A percentile compares a stretch with the other conserved stretches of the same genome.
phyloP scores from a whole-genome alignment of 2,113 vertebrate genomes.

The Picathartes gymnocephalus region DNA sequence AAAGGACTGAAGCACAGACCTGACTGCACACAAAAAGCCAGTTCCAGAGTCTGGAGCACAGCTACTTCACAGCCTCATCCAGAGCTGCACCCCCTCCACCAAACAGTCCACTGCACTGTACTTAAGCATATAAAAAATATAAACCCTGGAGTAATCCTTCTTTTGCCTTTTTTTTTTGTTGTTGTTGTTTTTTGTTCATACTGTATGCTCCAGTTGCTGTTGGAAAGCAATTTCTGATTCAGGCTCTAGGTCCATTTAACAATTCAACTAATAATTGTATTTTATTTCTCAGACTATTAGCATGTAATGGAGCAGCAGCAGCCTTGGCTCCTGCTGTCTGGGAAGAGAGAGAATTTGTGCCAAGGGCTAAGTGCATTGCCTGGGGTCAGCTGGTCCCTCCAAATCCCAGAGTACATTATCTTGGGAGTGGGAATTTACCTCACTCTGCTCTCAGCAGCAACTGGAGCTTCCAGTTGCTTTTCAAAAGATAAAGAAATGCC shows the following conservation, averaged over 20 bases:
- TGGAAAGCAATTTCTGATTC: conserved; percentile 16
- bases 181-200: background rate
- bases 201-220: background rate
- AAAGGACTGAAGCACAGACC: background rate
- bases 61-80: background rate
- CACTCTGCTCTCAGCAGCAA: background rate
- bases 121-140: too few species aligned
- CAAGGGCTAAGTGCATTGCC: background rate
- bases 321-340: background rate
- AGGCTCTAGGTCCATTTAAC: conserved; percentile 46
- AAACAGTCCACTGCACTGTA: background rate
- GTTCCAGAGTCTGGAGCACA: background rate
- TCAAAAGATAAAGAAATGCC: background rate
- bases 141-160: background rate
- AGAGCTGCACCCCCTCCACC: background rate
- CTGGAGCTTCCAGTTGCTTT: background rate
- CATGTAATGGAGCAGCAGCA: background rate
- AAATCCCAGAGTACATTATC: background rate
- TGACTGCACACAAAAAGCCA: background rate
- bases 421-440: background rate
- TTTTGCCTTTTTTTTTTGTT: background rate
- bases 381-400: background rate
- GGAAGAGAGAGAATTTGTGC: background rate
- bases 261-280: conserved; percentile 29
- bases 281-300: conserved; percentile 29